A percentile compares a stretch with the other conserved stretches of the same genome.
phyloP scores from a whole-genome alignment of 2,113 vertebrate species.

The Oryctolagus cuniculus region DNA sequence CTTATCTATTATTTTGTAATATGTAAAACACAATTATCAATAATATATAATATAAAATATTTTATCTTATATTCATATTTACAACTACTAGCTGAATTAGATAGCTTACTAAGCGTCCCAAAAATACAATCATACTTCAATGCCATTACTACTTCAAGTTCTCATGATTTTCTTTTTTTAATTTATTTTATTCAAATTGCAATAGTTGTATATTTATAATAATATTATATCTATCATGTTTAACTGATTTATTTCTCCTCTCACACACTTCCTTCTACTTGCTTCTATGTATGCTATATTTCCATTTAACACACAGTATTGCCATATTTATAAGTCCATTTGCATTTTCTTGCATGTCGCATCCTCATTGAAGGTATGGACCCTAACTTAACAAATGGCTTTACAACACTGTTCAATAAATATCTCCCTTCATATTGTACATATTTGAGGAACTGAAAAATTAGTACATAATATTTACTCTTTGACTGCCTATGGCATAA shows the following conservation, averaged over 20 bases:
- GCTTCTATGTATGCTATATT: background rate
- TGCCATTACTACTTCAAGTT: background rate
- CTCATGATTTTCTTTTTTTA: background rate
- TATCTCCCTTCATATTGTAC: background rate
- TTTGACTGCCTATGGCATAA: background rate
- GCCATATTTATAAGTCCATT: background rate
- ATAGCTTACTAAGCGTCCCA: background rate
- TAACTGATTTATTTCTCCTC: background rate
- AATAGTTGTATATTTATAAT: constrained; percentile 3
- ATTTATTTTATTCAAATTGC: background rate
- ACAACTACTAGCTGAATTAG: background rate
- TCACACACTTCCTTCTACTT: background rate
- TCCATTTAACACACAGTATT: background rate
- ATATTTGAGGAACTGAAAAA: background rate
- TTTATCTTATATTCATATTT: background rate
- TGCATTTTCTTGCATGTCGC: background rate
- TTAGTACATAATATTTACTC: background rate
- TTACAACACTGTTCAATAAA: constrained; percentile 3
- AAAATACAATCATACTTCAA: background rate
- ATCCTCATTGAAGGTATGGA: background rate
- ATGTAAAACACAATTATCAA: background rate
- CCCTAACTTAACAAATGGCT: background rate
- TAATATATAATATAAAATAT: background rate
- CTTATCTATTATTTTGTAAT: background rate
- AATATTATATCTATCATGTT: background rate